Evolutionary conservation across 2,888 invertebrate genomes (phyloP), one percentile per base, ranked within the genome.

Genomic region (Ennomos fuscantarius): DNA sequence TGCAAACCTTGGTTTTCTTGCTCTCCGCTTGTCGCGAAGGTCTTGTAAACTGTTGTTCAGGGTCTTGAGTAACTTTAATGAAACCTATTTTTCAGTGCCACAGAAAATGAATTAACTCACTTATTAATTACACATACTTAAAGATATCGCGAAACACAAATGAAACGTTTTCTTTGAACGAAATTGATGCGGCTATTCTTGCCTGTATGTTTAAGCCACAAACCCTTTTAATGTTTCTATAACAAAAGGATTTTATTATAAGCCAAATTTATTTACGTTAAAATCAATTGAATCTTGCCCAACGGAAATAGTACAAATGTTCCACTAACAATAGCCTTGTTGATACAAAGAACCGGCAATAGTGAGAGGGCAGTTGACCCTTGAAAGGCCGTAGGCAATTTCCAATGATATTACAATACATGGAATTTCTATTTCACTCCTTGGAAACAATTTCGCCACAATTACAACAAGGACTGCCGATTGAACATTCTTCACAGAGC

Each of bases 361-460:
- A 50, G 39, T 36, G 37, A 6, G 10, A 12, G 37, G 47, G 51
- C 53, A 44, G 9, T 43, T 48, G 48, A 48, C 52, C 40, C 39
- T 32, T 24, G 10, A 43, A 43, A 43, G 31, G 31, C 9, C 31
- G 10, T 44, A 11, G 12, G 1, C 32, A 37, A 31, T 32, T 42
- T 37, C 11, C 43, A 43, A 47, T 43, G 46, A 3, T 43, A 31
- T 42, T 39, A 8, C 11, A 48, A 48, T 52, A 33, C 32, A 41
- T 15, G 33, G 36, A 47, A 57, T 52, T 24, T 39, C 42, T 48
- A 56, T 56, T 51, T 47, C 8, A 12, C 44, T 52, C 10, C 52
- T 31, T 44, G 41, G 57, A 31, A 47, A 57, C 57, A 34, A 46
- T 45, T 47, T 10, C 5, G 24, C 34, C 13, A 37, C 34, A 31